Evolutionary conservation across 2,113 vertebrate genomes (phyloP).

Genomic region (Ornithorhynchus anatinus): DNA sequence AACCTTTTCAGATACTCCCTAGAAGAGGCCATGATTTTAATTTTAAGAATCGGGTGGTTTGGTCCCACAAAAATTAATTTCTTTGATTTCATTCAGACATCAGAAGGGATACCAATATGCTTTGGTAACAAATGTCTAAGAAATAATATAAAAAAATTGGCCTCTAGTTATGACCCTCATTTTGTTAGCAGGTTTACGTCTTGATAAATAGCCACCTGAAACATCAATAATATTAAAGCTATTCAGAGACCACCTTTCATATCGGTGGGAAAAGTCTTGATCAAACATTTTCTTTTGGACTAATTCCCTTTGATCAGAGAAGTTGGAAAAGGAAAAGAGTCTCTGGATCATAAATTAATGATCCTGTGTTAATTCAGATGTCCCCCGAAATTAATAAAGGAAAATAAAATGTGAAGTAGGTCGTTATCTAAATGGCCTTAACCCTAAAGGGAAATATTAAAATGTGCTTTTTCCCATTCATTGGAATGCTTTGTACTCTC

Average conservation of each 20-base stretch:
- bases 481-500: not conserved
- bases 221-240: slow-evolving; percentile 12
- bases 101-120: not conserved
- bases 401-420: not conserved
- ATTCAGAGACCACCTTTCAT: slow-evolving; percentile 19
- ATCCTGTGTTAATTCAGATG: slow-evolving; percentile 15
- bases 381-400: slow-evolving; percentile 33
- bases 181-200: slow-evolving; percentile 13
- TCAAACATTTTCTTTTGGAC: slow-evolving; percentile 39
- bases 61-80: not conserved
- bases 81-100: slow-evolving; percentile 12
- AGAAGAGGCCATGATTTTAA: not conserved
- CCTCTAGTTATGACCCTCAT: not conserved
- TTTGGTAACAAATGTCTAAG: not conserved
- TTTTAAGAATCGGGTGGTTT: not conserved
- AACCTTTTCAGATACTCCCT: not conserved
- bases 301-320: slow-evolving; percentile 46
- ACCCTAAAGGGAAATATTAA: not conserved
- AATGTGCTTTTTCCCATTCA: slow-evolving; percentile 2
- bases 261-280: slow-evolving; percentile 34
- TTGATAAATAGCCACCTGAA: not conserved
- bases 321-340: slow-evolving; percentile 7
- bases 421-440: not conserved
- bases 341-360: slow-evolving; percentile 39
- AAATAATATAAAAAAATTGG: not conserved